Conservation (phyloP, 2,797 vertebrate genomes). For the Schizopygopsis malacanthus region DNA sequence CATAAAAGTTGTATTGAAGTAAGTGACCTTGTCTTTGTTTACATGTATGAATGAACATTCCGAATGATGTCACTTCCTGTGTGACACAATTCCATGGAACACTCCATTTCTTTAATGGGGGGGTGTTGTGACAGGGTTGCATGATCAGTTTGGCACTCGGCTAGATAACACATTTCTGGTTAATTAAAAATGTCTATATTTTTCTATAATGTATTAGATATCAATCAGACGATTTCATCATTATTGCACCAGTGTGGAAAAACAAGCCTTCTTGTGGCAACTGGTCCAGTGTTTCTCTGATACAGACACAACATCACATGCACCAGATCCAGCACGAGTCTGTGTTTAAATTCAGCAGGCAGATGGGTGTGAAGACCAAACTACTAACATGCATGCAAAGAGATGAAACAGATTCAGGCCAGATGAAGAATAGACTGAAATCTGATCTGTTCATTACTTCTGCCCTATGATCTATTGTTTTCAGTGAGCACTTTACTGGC, state of each 20-base stretch:
- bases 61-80: neutral
- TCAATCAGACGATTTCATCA: neutral
- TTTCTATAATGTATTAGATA: neutral
- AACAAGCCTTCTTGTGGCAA: neutral
- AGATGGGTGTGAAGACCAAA: neutral
- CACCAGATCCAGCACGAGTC: no score
- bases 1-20: no score
- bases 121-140: neutral
- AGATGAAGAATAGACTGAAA: constrained; percentile 52
- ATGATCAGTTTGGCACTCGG: neutral
- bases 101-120: neutral
- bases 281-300: neutral
- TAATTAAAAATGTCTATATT: neutral
- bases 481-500: no score
- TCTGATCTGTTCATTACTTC: constrained; percentile 38
- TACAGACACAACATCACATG: neutral
- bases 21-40: neutral
- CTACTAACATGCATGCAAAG: neutral
- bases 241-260: neutral
- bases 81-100: neutral
- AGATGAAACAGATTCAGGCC: constrained; percentile 45
- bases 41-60: neutral
- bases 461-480: no score
- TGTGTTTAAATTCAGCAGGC: neutral
- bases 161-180: neutral